Conservation (phyloP, 2,113 vertebrate species). For the Chionis minor region DNA sequence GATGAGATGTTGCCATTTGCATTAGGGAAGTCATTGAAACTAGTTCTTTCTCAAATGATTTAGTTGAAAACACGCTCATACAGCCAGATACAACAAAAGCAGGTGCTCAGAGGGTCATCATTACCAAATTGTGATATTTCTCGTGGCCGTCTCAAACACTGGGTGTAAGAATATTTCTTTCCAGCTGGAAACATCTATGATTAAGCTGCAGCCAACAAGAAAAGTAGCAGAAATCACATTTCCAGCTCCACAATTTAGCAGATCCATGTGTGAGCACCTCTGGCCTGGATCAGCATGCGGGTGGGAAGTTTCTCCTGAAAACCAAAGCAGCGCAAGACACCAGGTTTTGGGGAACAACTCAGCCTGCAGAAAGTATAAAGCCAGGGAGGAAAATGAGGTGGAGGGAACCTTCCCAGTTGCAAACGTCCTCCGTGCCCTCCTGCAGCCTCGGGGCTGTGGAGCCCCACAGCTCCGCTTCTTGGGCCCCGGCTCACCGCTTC, state of each 20-base stretch:
- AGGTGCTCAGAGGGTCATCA: background rate
- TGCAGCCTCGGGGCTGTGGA: background rate
- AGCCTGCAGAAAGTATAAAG: background rate
- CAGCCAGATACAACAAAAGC: background rate
- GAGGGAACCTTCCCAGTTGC: background rate
- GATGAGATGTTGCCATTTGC: background rate
- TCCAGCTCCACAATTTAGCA: conserved; percentile 8
- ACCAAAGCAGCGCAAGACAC: background rate
- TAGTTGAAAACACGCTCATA: background rate
- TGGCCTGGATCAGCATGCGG: fast-evolving
- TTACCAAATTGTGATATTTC: conserved; percentile 35
- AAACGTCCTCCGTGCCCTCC: fast-evolving
- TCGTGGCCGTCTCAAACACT: background rate
- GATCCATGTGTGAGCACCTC: background rate
- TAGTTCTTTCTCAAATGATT: conserved; percentile 19
- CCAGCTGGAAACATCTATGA: conserved; percentile 35
- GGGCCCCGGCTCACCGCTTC: fast-evolving
- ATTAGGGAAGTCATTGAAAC: conserved; percentile 17
- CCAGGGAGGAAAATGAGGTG: background rate
- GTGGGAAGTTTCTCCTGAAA: background rate
- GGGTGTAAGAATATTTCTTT: background rate
- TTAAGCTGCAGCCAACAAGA: conserved; percentile 38
- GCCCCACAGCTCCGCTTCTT: background rate
- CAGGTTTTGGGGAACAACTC: background rate
- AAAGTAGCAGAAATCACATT: conserved; percentile 9